Percentiles rank a stretch among this genome's conserved stretches.
Evolutionary conservation across 2,113 vertebrate species (phyloP).

Genomic region (Mus pahari): DNA sequence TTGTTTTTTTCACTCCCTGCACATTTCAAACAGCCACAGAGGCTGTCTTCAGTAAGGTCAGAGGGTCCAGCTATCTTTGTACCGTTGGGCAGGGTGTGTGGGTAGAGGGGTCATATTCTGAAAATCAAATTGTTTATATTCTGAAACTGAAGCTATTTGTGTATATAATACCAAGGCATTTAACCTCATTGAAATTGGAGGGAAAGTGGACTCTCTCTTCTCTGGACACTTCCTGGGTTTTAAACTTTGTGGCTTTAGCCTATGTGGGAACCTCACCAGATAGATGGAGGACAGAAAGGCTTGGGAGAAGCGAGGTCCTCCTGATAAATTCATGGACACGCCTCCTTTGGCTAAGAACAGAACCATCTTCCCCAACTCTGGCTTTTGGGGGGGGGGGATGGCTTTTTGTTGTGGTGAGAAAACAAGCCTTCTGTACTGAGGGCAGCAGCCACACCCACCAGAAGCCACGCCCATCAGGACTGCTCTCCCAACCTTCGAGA

Average conservation of each 20-base stretch:
- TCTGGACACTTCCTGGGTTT: constrained; percentile 8
- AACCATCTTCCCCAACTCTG: constrained; percentile 16
- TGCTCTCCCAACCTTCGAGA: neutral
- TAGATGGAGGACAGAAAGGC: neutral
- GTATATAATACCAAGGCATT: constrained; percentile 1
- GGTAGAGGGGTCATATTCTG: neutral
- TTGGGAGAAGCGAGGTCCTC: neutral
- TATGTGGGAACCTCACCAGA: neutral
- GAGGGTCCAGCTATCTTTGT: neutral
- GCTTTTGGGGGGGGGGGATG: neutral
- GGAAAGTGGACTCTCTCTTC: neutral
- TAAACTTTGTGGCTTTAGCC: neutral
- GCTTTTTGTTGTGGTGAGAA: neutral
- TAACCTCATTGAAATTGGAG: constrained; percentile 27
- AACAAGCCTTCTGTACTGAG: neutral
- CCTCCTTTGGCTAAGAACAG: neutral
- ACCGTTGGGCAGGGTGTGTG: neutral
- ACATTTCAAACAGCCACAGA: neutral
- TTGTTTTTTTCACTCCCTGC: neutral
- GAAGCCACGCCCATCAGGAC: neutral
- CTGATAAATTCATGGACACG: neutral
- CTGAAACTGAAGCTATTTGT: constrained; percentile 32
- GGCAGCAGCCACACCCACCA: neutral
- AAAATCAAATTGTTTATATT: constrained; percentile 30
- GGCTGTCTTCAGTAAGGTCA: neutral